These are phyloP conservation scores for Desmophyllum pertusum DNA, from an alignment of 92 coral and sea anemone species.

Conservation along the genomic window DNA sequence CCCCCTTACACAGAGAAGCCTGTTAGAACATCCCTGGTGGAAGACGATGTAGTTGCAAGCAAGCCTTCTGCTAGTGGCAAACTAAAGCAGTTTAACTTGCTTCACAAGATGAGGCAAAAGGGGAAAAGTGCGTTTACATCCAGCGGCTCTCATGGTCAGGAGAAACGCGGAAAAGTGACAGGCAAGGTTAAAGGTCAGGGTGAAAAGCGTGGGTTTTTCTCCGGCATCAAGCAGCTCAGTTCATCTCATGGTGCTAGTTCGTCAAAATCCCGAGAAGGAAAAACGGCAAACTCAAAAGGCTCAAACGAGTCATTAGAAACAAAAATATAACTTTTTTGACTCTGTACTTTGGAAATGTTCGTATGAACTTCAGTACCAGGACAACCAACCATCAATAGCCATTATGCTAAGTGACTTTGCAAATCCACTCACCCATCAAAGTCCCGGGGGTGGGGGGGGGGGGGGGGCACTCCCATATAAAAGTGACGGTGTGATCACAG, in stretches of 20 bases:
- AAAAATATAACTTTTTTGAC: slow-evolving; percentile 7
- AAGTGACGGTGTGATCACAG: too few species aligned
- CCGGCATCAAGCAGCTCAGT: slow-evolving; percentile 52
- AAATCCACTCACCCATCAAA: too few species aligned
- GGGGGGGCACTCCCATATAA: too few species aligned
- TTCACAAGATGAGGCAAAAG: slow-evolving; percentile 67
- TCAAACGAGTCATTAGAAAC: slow-evolving; percentile 43
- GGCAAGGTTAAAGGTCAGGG: slow-evolving; percentile 49
- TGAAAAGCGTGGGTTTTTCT: slow-evolving; percentile 75
- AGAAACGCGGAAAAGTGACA: slow-evolving; percentile 16
- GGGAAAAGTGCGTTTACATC: slow-evolving; percentile 73
- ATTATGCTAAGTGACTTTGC: too few species aligned
- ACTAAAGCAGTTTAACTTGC: slow-evolving; percentile 76
- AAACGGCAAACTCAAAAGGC: slow-evolving; percentile 4
- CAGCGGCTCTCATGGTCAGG: slow-evolving; percentile 42
- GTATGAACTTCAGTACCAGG: too few species aligned
- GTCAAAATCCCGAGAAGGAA: slow-evolving; percentile 28
- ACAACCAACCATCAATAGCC: too few species aligned
- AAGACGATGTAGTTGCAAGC: slow-evolving; percentile 76
- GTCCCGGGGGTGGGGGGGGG: too few species aligned
- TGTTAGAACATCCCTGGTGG: slow-evolving; percentile 60
- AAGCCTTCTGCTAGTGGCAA: slow-evolving; percentile 61
- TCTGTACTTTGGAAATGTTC: background rate
- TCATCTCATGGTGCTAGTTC: slow-evolving; percentile 29
- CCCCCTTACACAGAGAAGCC: slow-evolving; percentile 88